Evolutionary conservation across 2,888 invertebrate genomes (phyloP), one percentile per base, ranked within the genome.

Genomic region (Hypselothyrea guttata): DNA sequence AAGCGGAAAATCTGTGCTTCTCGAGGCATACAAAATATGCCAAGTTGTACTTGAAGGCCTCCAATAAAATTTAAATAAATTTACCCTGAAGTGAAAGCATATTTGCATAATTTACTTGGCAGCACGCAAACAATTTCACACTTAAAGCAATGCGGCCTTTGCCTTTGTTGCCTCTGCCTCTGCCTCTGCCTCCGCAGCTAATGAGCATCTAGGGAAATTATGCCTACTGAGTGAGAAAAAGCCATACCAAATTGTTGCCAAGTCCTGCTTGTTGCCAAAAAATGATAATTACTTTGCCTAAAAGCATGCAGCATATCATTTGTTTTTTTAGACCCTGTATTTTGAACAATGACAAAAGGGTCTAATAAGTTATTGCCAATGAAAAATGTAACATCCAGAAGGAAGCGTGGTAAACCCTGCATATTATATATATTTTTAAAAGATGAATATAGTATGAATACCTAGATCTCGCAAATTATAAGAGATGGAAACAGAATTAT

Each of bases 181-280:
- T n/a, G n/a, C 46, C 48, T 35, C 35, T 49, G 42, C 30, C 22
- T 5, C 22, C 40, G 45, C 53, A 60, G 65, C 73, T 74, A 83
- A 78, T 78, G 83, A 79, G 83, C 71, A 54, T 48, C 74, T 35
- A 13, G 83, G 79, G 83, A 79, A 76, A 78, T 81, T 70, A 82
- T 77, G 57, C 66, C 52, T 60, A 44, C 52, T 56, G 54, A 40
- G 57, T 46, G 60, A 47, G 51, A 48, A 31, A 30, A 56, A 44
- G 42, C 35, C 22, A 31, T 7, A n/a, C 18, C 46, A 54, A 70
- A 75, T 45, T 45, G 52, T 48, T 70, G 70, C 66, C 71, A 71
- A 71, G 56, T 53, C 46, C 46, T 52, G 53, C 34, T 27, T 49
- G 45, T 35, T 76, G 77, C 81, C 75, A 66, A 72, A 70, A 75